These are phyloP conservation scores for Heterotis niloticus DNA, from an alignment of 2,113 vertebrate genomes.

Conservation along the genomic window DNA sequence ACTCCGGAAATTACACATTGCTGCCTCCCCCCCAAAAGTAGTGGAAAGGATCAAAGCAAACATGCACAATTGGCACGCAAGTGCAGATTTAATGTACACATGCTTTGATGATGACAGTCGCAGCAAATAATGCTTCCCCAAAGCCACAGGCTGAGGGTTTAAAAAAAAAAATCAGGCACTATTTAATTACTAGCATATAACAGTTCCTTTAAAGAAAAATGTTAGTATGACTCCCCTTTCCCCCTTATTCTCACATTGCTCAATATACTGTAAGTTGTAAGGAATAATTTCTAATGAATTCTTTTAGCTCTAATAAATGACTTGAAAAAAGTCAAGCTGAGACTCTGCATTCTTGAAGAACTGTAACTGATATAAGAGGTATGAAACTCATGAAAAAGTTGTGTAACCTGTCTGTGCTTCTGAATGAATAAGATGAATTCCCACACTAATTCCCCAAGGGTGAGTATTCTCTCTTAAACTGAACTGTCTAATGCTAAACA, in stretches of 20 bases:
- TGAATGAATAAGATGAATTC: not conserved
- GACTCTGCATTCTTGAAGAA: slow-evolving; percentile 25
- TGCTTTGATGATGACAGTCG: not conserved
- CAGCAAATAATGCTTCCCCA: not conserved
- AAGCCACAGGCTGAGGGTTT: not conserved
- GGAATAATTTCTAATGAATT: slow-evolving; percentile 20
- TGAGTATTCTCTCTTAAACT: not conserved
- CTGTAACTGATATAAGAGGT: slow-evolving; percentile 9
- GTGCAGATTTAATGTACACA: not conserved
- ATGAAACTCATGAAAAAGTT: slow-evolving; percentile 17
- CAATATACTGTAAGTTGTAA: slow-evolving; percentile 19
- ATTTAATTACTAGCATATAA: not conserved
- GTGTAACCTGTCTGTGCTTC: not conserved
- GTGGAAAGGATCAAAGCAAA: slow-evolving; percentile 26
- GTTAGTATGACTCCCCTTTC: no score
- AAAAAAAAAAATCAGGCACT: not conserved
- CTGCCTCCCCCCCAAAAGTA: slow-evolving; percentile 18
- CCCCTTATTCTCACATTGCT: not conserved
- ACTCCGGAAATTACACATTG: no score
- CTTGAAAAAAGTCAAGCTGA: slow-evolving; percentile 23
- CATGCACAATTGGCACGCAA: slow-evolving; percentile 1
- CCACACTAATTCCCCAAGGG: not conserved
- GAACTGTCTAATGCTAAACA: not conserved
- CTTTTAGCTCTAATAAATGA: slow-evolving; percentile 19
- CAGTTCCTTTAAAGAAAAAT: not conserved